Base-by-base conservation (phyloP, 2,797 vertebrate genomes). In the Acrocephalus scirpaceus region DNA sequence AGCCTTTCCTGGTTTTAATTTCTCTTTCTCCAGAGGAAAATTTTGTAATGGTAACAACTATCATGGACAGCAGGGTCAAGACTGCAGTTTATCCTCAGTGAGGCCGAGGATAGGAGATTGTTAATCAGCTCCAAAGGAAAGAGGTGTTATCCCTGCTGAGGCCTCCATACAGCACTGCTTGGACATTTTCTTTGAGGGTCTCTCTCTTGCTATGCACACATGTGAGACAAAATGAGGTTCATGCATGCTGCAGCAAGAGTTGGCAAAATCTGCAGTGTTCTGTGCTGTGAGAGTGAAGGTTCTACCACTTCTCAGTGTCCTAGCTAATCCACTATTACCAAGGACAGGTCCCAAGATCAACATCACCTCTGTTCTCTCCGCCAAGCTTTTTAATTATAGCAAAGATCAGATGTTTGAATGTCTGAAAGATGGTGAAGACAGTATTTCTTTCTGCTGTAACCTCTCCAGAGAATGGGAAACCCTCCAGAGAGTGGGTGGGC, bases 131-230 rank as follows among this genome's bases (percentile, higher is more conserved):
- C 11, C 22, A 53, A 73, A 44, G n/a, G 12, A 73, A 79, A 62
- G 6, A 5, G 4, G 8, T 27, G 21, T 27, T 23, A 44, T 44
- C 11, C 14, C 23, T 85, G 5, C 38, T 50, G 65, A 83, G 50
- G 11, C 6, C 9, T 42, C 12, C 17, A 26, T 1, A 2, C 21
- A 26, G 5, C 16, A 22, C n/a, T 48, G 19, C 30, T 36, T 32
- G 22, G n/a, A 56, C 6, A 6, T 48, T 36, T 5, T 70, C 25
- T 61, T 20, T 34, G 27, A 70, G 16, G 7, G 2, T 47, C 11
- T 3, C 19, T 65, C 2, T 50, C n/a, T 54, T 58, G 20, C 10
- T 70, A 3, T 29, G 48, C 0, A 1, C 7, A 10, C 8, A 4
- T 9, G 7, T 67, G 58, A 78, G 45, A 57, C 15, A 65, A 91